Conservation (phyloP, 2,888 invertebrate species). For the Pheosia tremula region DNA sequence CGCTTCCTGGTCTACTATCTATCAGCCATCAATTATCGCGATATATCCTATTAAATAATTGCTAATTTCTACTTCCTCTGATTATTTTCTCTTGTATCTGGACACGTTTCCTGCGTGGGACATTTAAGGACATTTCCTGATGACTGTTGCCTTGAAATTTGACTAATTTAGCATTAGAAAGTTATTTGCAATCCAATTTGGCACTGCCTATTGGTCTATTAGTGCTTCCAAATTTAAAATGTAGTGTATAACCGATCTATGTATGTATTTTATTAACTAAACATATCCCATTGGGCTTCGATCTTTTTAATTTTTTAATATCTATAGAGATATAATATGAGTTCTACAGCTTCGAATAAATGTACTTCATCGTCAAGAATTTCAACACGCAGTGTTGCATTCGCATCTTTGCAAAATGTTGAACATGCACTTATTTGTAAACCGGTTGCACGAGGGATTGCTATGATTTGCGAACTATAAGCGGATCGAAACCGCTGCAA, state of each 20-base stretch:
- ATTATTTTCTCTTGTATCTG: neutral
- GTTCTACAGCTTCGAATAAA: neutral
- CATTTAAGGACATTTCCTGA: constrained; percentile 1
- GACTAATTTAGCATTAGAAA: neutral
- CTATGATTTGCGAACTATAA: neutral
- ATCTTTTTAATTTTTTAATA: too few relatives aligned
- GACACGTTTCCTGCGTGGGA: neutral
- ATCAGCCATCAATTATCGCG: constrained; percentile 17
- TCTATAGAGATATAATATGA: too few relatives aligned
- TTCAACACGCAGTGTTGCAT: neutral
- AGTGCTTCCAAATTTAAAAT: neutral
- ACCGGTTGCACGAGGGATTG: neutral
- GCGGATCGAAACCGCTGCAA: too few relatives aligned
- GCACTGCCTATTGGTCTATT: neutral
- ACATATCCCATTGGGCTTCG: too few relatives aligned
- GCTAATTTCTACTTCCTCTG: neutral
- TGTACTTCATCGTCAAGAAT: neutral
- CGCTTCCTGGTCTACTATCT: constrained; percentile 31
- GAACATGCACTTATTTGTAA: neutral
- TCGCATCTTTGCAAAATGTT: neutral
- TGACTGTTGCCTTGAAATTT: neutral
- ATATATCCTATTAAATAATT: constrained; percentile 6
- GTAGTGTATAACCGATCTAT: too few relatives aligned
- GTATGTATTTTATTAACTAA: too few relatives aligned
- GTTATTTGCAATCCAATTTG: neutral